Evolutionary conservation across 2,797 vertebrate genomes (phyloP).

Genomic region (Thripadectes ignobilis): DNA sequence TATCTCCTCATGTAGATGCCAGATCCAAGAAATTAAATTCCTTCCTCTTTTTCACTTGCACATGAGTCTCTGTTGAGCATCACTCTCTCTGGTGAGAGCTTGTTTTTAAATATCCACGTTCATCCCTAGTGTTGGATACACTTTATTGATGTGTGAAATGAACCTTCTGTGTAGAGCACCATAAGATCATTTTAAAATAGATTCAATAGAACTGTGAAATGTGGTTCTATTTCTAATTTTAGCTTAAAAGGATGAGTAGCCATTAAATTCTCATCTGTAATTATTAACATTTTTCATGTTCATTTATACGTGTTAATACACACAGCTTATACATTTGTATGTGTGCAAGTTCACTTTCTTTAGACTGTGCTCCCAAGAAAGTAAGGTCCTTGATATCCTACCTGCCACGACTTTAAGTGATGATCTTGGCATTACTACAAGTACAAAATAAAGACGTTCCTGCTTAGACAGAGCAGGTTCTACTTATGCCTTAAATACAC

Average conservation of each 20-base stretch:
- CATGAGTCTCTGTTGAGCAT: neutral
- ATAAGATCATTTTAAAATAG: neutral
- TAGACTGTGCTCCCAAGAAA: neutral
- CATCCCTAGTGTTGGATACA: neutral
- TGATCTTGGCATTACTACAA: neutral
- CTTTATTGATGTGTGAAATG: constrained; percentile 8
- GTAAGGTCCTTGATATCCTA: neutral
- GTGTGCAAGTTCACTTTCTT: neutral
- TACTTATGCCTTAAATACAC: constrained; percentile 3
- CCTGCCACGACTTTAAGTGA: neutral
- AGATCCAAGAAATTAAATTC: neutral
- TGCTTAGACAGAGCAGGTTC: constrained; percentile 23
- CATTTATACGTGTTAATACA: neutral
- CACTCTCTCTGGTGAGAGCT: neutral
- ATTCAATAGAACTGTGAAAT: neutral
- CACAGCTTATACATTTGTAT: neutral
- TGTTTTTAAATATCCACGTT: constrained; percentile 8
- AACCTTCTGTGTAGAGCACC: neutral
- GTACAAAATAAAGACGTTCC: constrained; percentile 17
- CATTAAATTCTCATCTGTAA: neutral
- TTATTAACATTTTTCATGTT: neutral
- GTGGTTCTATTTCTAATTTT: neutral
- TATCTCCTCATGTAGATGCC: neutral
- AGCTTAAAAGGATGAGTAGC: neutral
- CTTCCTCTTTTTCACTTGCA: neutral